Conservation (phyloP, 2,888 invertebrate genomes). For the Leptopilina drosophilae region DNA sequence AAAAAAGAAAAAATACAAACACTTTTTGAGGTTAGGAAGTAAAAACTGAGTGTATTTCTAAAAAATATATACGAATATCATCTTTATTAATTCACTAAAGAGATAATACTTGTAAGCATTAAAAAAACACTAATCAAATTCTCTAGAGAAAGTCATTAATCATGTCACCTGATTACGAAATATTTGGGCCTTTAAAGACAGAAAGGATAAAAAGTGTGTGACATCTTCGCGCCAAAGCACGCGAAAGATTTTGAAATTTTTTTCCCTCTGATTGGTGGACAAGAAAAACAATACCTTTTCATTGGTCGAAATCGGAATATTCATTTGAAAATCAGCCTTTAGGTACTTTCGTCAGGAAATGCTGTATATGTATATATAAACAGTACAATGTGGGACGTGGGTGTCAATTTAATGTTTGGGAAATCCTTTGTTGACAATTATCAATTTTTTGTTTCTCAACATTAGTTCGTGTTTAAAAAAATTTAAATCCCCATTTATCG, state of each 20-base stretch:
- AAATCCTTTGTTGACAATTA: constrained; percentile 19
- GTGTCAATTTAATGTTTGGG: constrained; percentile 13
- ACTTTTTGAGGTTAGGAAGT: constrained; percentile 10
- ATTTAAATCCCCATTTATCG: neutral
- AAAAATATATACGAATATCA: neutral
- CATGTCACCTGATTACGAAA: constrained; percentile 27
- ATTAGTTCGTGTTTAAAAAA: neutral
- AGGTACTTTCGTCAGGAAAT: neutral
- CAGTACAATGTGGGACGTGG: neutral
- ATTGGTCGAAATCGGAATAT: neutral
- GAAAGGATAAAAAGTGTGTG: neutral
- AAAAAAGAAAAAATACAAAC: neutral
- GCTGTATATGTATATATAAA: neutral
- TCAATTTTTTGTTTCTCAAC: neutral
- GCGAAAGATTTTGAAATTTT: neutral
- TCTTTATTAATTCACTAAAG: neutral
- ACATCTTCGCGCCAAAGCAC: neutral
- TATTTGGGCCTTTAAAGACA: neutral
- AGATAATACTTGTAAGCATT: neutral
- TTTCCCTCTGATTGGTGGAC: neutral
- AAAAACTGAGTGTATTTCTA: neutral
- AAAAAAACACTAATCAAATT: neutral
- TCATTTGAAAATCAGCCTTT: constrained; percentile 4
- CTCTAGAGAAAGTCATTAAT: neutral
- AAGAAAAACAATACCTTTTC: neutral